Conservation (phyloP, 2,888 invertebrate species). For the Nomada ruficornis region DNA sequence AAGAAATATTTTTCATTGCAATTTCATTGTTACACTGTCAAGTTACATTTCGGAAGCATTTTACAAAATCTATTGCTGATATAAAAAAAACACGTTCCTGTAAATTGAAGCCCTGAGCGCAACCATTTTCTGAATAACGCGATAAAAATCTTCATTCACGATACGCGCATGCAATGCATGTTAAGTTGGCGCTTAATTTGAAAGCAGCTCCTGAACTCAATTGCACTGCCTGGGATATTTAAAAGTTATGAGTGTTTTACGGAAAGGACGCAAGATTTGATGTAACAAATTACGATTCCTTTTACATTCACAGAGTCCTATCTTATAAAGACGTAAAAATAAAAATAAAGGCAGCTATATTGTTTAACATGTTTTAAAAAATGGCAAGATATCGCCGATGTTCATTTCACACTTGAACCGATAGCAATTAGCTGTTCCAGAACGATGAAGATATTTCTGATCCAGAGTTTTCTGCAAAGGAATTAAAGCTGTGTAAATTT, state of each 20-base stretch:
- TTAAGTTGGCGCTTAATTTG: background rate
- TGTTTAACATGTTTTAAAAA: background rate
- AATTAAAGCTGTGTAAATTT: background rate
- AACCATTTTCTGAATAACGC: background rate
- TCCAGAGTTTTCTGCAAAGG: conserved; percentile 1
- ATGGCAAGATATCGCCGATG: background rate
- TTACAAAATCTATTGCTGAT: too few relatives aligned
- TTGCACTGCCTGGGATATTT: background rate
- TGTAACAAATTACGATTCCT: conserved; percentile 9
- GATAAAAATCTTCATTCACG: background rate
- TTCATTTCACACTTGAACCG: background rate
- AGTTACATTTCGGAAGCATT: too few relatives aligned
- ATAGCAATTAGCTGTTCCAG: background rate
- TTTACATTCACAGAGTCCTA: background rate
- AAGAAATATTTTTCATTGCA: too few relatives aligned
- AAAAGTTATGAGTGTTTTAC: background rate
- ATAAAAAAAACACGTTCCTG: too few relatives aligned
- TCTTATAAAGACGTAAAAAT: background rate
- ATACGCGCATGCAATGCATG: background rate
- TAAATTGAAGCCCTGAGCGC: background rate
- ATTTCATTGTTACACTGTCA: too few relatives aligned
- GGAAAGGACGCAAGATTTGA: background rate
- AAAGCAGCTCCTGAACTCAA: background rate
- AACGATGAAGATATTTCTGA: background rate
- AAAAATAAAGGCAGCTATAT: background rate